Conservation (phyloP, 2,888 invertebrate genomes). For the Epicampocera succincta region DNA sequence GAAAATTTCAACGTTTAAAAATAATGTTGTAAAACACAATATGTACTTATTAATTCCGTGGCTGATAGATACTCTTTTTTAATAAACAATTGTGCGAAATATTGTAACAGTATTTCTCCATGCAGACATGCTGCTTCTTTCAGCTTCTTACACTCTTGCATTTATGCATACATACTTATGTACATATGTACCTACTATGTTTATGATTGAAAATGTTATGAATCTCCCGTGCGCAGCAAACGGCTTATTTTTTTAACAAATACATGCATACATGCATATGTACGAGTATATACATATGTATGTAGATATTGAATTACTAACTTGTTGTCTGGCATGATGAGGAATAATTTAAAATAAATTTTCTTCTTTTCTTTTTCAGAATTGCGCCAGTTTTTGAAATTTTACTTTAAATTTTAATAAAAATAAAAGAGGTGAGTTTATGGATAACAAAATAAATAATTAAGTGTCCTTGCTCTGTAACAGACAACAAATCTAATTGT, state of each 20-base stretch:
- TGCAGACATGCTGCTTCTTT: constrained; percentile 36
- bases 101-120: no score
- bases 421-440: constrained; percentile 61
- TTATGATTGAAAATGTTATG: background rate
- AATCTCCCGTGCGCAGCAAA: background rate
- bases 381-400: constrained; percentile 59
- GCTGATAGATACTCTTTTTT: no score
- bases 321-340: background rate
- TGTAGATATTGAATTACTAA: constrained; percentile 29
- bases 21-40: no score
- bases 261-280: no score
- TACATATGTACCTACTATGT: background rate
- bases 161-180: constrained; percentile 1
- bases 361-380: constrained; percentile 52
- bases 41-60: no score
- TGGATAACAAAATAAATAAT: background rate
- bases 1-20: background rate
- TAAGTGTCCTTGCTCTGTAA: background rate
- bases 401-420: constrained; percentile 53
- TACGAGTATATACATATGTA: no score
- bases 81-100: no score
- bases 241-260: background rate
- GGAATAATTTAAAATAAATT: background rate
- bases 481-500: background rate
- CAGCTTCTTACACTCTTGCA: constrained; percentile 39